A percentile compares a stretch with the other conserved stretches of the same genome.
Conservation (phyloP, 2,113 vertebrate genomes). For the Epinephelus cyanopodus region DNA sequence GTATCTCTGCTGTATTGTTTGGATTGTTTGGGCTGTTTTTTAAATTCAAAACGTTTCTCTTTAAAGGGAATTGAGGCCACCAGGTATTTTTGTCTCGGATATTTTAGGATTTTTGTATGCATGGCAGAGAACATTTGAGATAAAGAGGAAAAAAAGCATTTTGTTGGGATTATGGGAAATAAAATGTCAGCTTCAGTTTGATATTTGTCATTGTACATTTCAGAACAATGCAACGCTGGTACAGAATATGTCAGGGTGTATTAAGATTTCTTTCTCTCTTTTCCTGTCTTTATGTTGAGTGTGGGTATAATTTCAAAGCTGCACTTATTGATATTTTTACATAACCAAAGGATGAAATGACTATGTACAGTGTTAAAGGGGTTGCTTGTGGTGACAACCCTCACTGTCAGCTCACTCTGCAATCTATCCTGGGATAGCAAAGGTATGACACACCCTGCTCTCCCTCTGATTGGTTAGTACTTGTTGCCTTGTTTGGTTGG, state of each 20-base stretch:
- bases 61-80: conserved; percentile 56
- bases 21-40: conserved; percentile 15
- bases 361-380: background rate
- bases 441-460: too few species aligned
- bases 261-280: background rate
- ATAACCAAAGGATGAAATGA: too few species aligned
- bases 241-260: background rate
- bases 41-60: conserved; percentile 31
- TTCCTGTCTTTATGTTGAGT: background rate
- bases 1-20: conserved; percentile 25
- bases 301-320: background rate
- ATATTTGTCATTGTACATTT: conserved; percentile 11
- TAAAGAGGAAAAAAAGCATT: background rate
- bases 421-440: too few species aligned
- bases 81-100: conserved; percentile 50
- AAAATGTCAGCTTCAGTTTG: conserved; percentile 21
- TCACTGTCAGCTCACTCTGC: too few species aligned
- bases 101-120: conserved; percentile 45
- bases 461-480: too few species aligned
- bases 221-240: background rate
- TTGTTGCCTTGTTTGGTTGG: too few species aligned
- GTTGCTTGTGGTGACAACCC: background rate
- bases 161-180: conserved; percentile 29
- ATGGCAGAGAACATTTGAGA: conserved; percentile 16
- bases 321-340: background rate